These are phyloP conservation scores for Aplochiton taeniatus DNA, from an alignment of 2,797 vertebrate genomes.

Conservation along the genomic window DNA sequence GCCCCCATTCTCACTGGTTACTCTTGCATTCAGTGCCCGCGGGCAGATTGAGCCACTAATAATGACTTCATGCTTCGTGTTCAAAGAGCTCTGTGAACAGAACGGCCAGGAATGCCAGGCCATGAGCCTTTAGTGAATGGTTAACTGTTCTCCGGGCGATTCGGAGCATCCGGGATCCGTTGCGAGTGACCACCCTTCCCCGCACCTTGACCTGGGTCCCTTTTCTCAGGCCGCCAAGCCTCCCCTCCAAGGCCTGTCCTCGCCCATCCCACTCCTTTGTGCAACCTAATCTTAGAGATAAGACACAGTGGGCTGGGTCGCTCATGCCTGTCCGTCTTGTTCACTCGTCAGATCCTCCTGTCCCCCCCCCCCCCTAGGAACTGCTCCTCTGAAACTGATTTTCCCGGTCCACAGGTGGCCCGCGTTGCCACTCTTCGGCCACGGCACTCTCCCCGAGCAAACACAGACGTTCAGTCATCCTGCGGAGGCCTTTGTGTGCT, in stretches of 20 bases:
- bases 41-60: slow-evolving; percentile 52
- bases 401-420: slow-evolving; percentile 65
- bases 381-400: slow-evolving; percentile 48
- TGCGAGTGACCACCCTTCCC: slow-evolving; percentile 56
- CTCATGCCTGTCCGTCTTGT: slow-evolving; percentile 74
- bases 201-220: slow-evolving; percentile 55
- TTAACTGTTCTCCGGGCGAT: slow-evolving; percentile 71
- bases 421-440: slow-evolving; percentile 59
- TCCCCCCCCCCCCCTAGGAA: slow-evolving; percentile 46
- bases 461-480: slow-evolving; percentile 73
- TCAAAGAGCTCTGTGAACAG: slow-evolving; percentile 47
- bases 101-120: slow-evolving; percentile 59
- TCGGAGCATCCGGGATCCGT: slow-evolving; percentile 61
- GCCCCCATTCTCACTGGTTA: slow-evolving; percentile 66
- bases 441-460: slow-evolving; percentile 51
- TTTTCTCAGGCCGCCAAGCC: slow-evolving; percentile 34
- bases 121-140: slow-evolving; percentile 67
- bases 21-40: slow-evolving; percentile 66
- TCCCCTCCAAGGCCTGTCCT: slow-evolving; percentile 15
- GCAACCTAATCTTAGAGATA: slow-evolving; percentile 74
- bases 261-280: slow-evolving; percentile 73
- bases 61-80: slow-evolving; percentile 63
- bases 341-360: slow-evolving; percentile 70
- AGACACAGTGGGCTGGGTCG: slow-evolving; percentile 65
- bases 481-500: slow-evolving; percentile 63